Base-by-base conservation (phyloP, 2,113 vertebrate species). In the Microcebus tavaratra region DNA sequence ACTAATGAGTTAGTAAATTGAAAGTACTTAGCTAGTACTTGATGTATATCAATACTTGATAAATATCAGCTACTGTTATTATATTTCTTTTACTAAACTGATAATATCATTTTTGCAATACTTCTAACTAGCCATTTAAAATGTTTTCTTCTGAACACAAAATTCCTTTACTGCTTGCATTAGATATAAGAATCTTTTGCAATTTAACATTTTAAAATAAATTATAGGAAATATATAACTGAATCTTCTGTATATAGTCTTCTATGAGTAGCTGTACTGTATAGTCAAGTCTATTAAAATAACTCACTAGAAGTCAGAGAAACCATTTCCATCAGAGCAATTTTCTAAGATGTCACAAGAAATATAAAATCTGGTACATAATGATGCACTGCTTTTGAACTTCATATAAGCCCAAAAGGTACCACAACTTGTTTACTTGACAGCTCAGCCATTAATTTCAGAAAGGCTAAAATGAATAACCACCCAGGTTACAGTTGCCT, bases 401-500 rank as follows among this genome's bases (percentile, higher is more conserved):
- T 95, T 98, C 91, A 97, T 97, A 57, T 94, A 98, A 98, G 94
- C 94, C 97, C 97, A 97, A 97, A 97, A 97, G 96, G 76, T 96
- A 94, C 96, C 93, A 31, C 95, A 95, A 92, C 96, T 97, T 98
- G 97, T 98, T 98, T 94, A 97, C 98, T 97, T 98, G 98, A 98
- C 98, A 97, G 93, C 97, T 97, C 97, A 98, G 98, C 97, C 98
- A 96, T 98, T 98, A 98, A 98, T 98, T 98, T 98, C 98, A 98
- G 97, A 97, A 97, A 98, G 98, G 95, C 98, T 98, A 96, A 98
- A 98, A 98, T 97, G 98, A 98, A 98, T 98, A 98, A 97, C 98
- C 97, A 98, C 96, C 98, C 97, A 98, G 98, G 98, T 98, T 99
- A 99, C 98, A 96, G 98, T 98, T 99, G 99, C 99, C 98, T 99